phyloP scores from a whole-genome alignment of 2,113 vertebrate genomes.

The Sterna hirundo region DNA sequence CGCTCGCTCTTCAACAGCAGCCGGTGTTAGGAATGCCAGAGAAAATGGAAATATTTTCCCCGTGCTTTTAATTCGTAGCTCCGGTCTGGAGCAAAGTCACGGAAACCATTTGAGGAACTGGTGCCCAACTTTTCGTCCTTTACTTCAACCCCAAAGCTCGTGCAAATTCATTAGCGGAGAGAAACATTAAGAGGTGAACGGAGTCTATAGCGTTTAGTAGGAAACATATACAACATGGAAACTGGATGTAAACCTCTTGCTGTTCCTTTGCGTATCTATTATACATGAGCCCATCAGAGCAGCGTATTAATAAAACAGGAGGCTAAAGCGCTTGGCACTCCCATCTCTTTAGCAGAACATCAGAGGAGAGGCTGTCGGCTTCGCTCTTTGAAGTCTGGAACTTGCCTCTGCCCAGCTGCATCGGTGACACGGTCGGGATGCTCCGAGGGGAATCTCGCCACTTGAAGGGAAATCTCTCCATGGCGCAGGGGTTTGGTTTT shows the following conservation, averaged over 20 bases:
- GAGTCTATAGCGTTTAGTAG: neutral
- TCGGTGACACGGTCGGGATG: neutral
- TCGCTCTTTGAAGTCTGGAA: conserved; percentile 4
- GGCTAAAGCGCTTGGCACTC: conserved; percentile 56
- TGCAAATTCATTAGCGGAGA: neutral
- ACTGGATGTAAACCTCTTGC: conserved; percentile 36
- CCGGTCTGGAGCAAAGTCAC: neutral
- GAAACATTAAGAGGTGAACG: neutral
- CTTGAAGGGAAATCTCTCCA: neutral
- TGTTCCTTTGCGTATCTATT: conserved; percentile 70
- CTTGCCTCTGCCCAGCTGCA: neutral
- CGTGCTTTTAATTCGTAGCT: neutral
- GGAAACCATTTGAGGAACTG: neutral
- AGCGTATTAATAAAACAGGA: conserved; percentile 78
- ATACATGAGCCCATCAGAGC: conserved; percentile 65
- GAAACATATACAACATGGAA: neutral
- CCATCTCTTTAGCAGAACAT: conserved; percentile 15
- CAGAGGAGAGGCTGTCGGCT: conserved; percentile 23
- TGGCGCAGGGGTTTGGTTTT: neutral
- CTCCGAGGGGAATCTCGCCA: neutral
- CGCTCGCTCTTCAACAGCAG: neutral
- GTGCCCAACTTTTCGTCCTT: neutral
- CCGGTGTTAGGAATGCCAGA: neutral
- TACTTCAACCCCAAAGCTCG: neutral
- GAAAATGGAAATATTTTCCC: neutral